Base-by-base conservation (phyloP, 2,888 invertebrate genomes). In the Punctoribates punctum region DNA sequence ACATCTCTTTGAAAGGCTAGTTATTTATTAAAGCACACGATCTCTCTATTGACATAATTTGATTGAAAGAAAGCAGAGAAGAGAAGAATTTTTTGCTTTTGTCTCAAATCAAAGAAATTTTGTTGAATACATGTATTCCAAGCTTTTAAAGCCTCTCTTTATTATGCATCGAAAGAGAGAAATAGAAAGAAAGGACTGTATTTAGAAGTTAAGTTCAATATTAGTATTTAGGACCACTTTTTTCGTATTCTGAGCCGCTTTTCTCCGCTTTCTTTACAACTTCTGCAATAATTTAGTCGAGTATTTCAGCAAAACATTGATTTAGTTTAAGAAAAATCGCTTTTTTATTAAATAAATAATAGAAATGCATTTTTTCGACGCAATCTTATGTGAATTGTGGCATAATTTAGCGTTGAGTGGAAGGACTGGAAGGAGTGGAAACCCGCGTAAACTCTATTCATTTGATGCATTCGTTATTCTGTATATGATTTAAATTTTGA, bases 11-110 rank as follows among this genome's bases (percentile, higher is more conserved):
- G 57, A 62, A 62, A 13, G 62, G 29, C 62, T 62, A 70, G 70
- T 23, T 46, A 46, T 70, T 70, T 70, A 70, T 70, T 70, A 70
- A 23, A 70, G 70, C 70, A 34, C 70, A 42, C 70, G 38, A 70
- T 34, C 46, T 57, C 46, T 38, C 23, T 23, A 34, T 70, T 70
- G 70, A 70, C 46, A 42, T 46, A 42, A 70, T 70, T 70, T 70
- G 70, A 70, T 70, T 70, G 70, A 42, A 65, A 13, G 11, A 38
- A 70, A 20, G 20, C 4, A 34, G 34, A 34, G 34, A 46, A 70
- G 42, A 8, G n/a, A 20, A 70, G 42, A 15, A 20, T 34, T 70
- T 15, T 46, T 70, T 70, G 34, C 70, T 46, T 34, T 25, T 23
- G 60, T 23, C 6, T 34, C 23, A 46, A n/a, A 46, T 42, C 23